Evolutionary conservation across 1,140 invertebrate genomes (phyloP).

Genomic region (Dreissena rostriformis): DNA sequence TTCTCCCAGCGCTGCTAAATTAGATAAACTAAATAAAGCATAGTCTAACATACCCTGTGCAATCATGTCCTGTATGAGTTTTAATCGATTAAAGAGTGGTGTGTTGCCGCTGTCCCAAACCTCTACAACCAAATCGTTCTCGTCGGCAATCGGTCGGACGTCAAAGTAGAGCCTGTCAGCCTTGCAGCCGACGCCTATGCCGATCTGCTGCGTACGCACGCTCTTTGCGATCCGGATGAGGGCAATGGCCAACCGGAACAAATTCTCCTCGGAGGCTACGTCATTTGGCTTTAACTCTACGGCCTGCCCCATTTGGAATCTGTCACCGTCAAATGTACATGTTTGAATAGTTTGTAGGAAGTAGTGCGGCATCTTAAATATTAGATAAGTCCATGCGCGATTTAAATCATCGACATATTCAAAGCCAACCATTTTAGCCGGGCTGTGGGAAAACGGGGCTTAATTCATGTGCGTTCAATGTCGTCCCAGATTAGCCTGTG

Average conservation of each 20-base stretch:
- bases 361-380: too few relatives aligned
- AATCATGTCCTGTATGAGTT: slow-evolving; percentile 11
- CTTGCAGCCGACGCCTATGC: slow-evolving; percentile 31
- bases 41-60: not conserved
- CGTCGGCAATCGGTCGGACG: slow-evolving; percentile 27
- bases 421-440: too few relatives aligned
- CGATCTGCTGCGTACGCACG: not conserved
- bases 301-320: slow-evolving; percentile 34
- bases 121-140: not conserved
- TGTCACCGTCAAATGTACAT: not conserved
- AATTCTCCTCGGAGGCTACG: slow-evolving; percentile 6
- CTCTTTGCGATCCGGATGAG: slow-evolving; percentile 10
- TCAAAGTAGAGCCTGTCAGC: slow-evolving; percentile 36
- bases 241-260: slow-evolving; percentile 19
- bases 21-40: too few relatives aligned
- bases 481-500: too few relatives aligned
- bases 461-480: too few relatives aligned
- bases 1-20: too few relatives aligned
- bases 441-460: too few relatives aligned
- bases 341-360: too few relatives aligned
- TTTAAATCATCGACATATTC: too few relatives aligned
- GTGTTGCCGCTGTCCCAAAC: slow-evolving; percentile 39
- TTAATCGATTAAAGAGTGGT: not conserved
- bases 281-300: slow-evolving; percentile 37
- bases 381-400: too few relatives aligned